Base-by-base conservation (phyloP, 2,888 invertebrate species). In the Acleris literana region DNA sequence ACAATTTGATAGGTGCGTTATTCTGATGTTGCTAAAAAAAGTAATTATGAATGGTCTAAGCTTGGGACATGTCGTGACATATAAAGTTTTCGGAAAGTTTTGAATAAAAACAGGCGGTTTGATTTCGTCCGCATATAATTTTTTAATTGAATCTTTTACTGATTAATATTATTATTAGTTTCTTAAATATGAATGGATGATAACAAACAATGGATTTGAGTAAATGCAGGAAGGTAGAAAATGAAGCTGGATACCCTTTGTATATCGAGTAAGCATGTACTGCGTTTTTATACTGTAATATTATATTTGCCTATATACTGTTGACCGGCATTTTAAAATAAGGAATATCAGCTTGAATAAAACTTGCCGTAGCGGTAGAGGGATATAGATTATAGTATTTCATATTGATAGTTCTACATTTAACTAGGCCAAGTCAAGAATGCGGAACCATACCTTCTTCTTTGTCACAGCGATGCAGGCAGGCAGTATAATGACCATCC, bases 401-500 rank as follows among this genome's bases (percentile, higher is more conserved):
- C 20, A n/a, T 18, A 55, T 16, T 39, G 16, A 39, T 39, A 39
- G 46, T 46, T 55, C 5, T 54, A 6, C 16, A 18, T n/a, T 33
- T 39, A 64, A 61, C 18, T 51, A 60, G 61, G 51, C 20, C 65
- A 65, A 56, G 65, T 17, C 46, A n/a, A 46, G 17, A 46, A 46
- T 46, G 46, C 56, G 60, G 60, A 65, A 62, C 54, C 61, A 22
- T 56, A 43, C 22, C 57, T 63, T 51, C 39, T 67, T 69, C 60
- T 66, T 68, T 68, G 64, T 91, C 90, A 72, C 77, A 95, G 95
- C 72, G 92, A 93, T 76, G 90, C 88, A 17, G 91, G 93, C 54
- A 82, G 85, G 63, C 90, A 93, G 72, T 93, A 93, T 74, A 93
- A 93, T 90, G 93, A 94, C 74, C 94, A 95, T 80, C 95, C 94